Base-by-base conservation (phyloP, 2,888 invertebrate genomes). In the Hecatera dysodea region DNA sequence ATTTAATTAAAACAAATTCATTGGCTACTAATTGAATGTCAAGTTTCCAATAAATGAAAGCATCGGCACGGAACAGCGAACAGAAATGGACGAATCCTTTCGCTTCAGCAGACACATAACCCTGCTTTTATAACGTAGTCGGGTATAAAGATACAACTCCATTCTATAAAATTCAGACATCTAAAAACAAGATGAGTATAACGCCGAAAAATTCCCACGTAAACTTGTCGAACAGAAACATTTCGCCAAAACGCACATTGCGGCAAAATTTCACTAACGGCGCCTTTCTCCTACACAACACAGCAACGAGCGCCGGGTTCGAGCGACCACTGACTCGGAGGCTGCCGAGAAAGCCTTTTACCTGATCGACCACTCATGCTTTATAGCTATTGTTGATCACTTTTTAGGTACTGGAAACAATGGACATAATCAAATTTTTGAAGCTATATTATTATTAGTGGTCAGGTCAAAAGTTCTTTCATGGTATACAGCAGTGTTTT, bases 201-300 rank as follows among this genome's bases (percentile, higher is more conserved):
- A 55, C 5, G 67, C 27, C 17, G 22, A 56, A 75, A 70, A 71
- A 63, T 53, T 71, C 63, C 36, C 46, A 65, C 48, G 33, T 62
- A 50, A 67, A 60, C 70, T 52, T 62, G 53, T 70, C 72, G 53
- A 53, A 70, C 57, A 53, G 65, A 74, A 73, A 72, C 48, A 61
- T 72, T 78, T 78, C 61, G 74, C 69, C 72, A 74, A 82, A 81
- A 78, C 63, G 72, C 83, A 74, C 70, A 66, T 69, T 63, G 65
- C 39, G 61, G 73, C 60, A 63, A 79, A 82, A 85, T 85, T 84
- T 84, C 84, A 83, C 84, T 82, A 65, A 69, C 73, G 19, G 62
- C 73, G 63, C 84, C 84, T 84, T 84, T 84, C 84, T 84, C 84
- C 72, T 62, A 75, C 75, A 68, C 83, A 29, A 42, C 29, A 80